phyloP scores from a whole-genome alignment of 2,113 vertebrate genomes.

The Holacanthus passer region DNA sequence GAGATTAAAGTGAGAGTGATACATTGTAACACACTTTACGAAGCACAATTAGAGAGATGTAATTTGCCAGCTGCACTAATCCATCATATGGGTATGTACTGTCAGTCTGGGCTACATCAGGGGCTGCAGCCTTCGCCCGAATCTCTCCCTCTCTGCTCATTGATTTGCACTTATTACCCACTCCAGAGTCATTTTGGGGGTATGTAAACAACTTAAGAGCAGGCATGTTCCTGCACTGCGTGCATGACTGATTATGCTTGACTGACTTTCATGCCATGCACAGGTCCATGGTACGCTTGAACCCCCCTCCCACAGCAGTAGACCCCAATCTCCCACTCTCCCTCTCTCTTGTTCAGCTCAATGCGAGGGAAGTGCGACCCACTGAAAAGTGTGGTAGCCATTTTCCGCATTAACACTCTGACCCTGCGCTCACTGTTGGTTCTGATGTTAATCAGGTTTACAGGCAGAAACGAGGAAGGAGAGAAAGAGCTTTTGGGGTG shows the following conservation, averaged over 20 bases:
- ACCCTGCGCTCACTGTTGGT: constrained; percentile 45
- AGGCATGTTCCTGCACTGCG: constrained; percentile 53
- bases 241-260: constrained; percentile 59
- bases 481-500: constrained; percentile 2
- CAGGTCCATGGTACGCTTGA: constrained; percentile 7
- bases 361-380: constrained; percentile 27
- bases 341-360: background rate
- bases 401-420: constrained; percentile 72
- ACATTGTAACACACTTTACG: constrained; percentile 39
- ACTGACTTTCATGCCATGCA: constrained; percentile 43
- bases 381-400: constrained; percentile 67
- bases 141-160: constrained; percentile 59
- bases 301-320: background rate
- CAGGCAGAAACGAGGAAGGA: constrained; percentile 19
- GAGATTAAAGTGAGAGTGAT: constrained; percentile 54
- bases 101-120: constrained; percentile 71
- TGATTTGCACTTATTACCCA: constrained; percentile 71
- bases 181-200: constrained; percentile 65
- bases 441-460: constrained; percentile 68
- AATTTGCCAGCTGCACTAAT: constrained; percentile 72
- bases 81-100: constrained; percentile 66
- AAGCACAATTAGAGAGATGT: constrained; percentile 67
- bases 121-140: constrained; percentile 38
- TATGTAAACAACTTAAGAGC: constrained; percentile 74
- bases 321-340: constrained; percentile 15